These are phyloP conservation scores for Cyclina sinensis DNA, from an alignment of 1,140 invertebrate species.

Conservation along the genomic window DNA sequence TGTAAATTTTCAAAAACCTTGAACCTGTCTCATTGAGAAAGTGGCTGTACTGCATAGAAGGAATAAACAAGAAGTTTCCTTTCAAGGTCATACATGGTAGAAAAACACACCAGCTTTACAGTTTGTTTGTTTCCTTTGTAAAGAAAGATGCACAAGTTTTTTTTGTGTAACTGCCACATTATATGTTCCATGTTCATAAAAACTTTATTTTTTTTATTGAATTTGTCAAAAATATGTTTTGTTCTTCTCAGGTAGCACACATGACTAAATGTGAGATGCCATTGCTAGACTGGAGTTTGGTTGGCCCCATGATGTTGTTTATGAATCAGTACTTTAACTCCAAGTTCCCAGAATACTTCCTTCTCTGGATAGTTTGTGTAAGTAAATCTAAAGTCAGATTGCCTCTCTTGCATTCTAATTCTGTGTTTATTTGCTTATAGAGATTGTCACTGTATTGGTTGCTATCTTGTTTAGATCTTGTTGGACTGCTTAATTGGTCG, in stretches of 20 bases:
- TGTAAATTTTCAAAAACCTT: too few species aligned
- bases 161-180: neutral
- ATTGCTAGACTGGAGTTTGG: slow-evolving; percentile 96
- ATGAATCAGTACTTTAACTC: slow-evolving; percentile 99
- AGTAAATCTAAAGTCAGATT: slow-evolving; percentile 86
- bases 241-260: slow-evolving; percentile 95
- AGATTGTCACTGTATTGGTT: too few species aligned
- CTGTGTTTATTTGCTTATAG: too few species aligned
- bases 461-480: too few species aligned
- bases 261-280: slow-evolving; percentile 99
- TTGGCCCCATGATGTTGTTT: slow-evolving; percentile 97
- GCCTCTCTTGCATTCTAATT: too few species aligned
- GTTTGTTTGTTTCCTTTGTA: too few species aligned
- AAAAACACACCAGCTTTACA: too few species aligned
- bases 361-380: slow-evolving; percentile 96
- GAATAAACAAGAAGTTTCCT: too few species aligned
- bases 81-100: too few species aligned
- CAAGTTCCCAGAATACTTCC: slow-evolving; percentile 95
- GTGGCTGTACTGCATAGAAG: too few species aligned
- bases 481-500: too few species aligned
- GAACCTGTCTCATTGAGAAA: too few species aligned
- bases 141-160: neutral
- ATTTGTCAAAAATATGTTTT: neutral
- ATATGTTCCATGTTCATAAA: neutral
- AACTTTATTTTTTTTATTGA: neutral